phyloP scores from a whole-genome alignment of 2,888 invertebrate genomes.

The Zootermopsis nevadensis region DNA sequence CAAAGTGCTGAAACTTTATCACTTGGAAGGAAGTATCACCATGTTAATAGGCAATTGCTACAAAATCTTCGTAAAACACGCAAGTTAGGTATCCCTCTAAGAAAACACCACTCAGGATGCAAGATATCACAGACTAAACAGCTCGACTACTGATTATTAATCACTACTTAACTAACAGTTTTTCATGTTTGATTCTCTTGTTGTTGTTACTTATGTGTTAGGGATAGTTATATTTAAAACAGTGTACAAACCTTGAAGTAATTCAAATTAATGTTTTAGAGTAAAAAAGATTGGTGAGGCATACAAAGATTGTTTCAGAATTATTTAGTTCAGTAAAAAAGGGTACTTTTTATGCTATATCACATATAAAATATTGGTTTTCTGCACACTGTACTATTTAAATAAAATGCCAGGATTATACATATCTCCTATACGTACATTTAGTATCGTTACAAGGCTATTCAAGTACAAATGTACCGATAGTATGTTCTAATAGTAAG shows the following conservation, averaged over 20 bases:
- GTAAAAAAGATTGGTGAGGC: constrained; percentile 32
- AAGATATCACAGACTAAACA: constrained; percentile 44
- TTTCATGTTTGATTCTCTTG: constrained; percentile 16
- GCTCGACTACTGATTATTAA: constrained; percentile 34
- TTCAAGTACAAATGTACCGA: not conserved
- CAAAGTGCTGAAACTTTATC: too few relatives aligned
- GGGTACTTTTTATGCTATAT: not conserved
- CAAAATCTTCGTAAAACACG: too few relatives aligned
- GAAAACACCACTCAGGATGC: not conserved
- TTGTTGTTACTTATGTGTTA: not conserved
- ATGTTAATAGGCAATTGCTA: too few relatives aligned
- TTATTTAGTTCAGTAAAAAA: constrained; percentile 11
- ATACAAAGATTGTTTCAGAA: constrained; percentile 17
- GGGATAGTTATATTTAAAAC: constrained; percentile 25
- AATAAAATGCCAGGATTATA: not conserved
- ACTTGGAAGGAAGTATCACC: too few relatives aligned
- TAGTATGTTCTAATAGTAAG: not conserved
- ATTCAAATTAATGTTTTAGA: constrained; percentile 15
- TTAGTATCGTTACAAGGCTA: constrained; percentile 7
- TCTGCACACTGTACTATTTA: not conserved
- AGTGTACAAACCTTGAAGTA: constrained; percentile 1
- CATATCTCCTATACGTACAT: not conserved
- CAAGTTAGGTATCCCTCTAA: too few relatives aligned
- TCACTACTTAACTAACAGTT: not conserved
- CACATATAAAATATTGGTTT: constrained; percentile 22